A percentile compares a stretch with the other conserved stretches of the same genome.
Conservation (phyloP, 1,140 invertebrate species). For the Tetramorium alpestre region DNA sequence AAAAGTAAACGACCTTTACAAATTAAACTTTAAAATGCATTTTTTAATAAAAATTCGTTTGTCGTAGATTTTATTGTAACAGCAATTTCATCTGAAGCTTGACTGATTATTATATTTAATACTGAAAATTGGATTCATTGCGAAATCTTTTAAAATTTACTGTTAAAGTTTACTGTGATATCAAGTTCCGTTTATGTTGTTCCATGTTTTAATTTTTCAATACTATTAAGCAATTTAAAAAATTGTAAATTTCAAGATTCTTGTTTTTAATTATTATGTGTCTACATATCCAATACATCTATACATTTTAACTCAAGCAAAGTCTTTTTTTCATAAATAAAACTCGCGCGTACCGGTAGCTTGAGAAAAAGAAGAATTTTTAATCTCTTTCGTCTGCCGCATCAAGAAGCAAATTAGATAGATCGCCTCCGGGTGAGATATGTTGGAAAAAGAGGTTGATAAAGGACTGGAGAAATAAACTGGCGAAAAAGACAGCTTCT, state of each 20-base stretch:
- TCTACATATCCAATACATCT: background rate
- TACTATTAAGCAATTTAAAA: background rate
- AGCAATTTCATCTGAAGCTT: background rate
- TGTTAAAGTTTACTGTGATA: background rate
- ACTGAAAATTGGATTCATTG: background rate
- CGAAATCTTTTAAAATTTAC: background rate
- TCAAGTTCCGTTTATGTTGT: background rate
- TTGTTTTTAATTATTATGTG: background rate
- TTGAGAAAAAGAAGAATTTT: slow-evolving; percentile 28
- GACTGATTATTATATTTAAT: slow-evolving; percentile 11
- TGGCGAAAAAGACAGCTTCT: slow-evolving; percentile 67
- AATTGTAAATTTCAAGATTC: background rate
- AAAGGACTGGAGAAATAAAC: slow-evolving; percentile 60
- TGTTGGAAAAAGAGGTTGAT: slow-evolving; percentile 3
- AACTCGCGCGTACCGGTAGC: background rate
- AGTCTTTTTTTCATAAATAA: background rate
- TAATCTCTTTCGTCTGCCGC: slow-evolving; percentile 37
- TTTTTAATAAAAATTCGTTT: background rate
- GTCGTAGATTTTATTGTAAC: background rate
- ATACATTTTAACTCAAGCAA: background rate
- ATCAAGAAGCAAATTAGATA: slow-evolving; percentile 47
- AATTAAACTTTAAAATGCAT: background rate
- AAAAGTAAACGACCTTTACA: background rate
- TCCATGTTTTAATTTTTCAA: background rate
- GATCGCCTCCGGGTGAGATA: slow-evolving; percentile 33